A percentile compares a stretch with the other conserved stretches of the same genome.
Evolutionary conservation across 2,888 invertebrate genomes (phyloP).

Genomic region (Clivina fossor): DNA sequence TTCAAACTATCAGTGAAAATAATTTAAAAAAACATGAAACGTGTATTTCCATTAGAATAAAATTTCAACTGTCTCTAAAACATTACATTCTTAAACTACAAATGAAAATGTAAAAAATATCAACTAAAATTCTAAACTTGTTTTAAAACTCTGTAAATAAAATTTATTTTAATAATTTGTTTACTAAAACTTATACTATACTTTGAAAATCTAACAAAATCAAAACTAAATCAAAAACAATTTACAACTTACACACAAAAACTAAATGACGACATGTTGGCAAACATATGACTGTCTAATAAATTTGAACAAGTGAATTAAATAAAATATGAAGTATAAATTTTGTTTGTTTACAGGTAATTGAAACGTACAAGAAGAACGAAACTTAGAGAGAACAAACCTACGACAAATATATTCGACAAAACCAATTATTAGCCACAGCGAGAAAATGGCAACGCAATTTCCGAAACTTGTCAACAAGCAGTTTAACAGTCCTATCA

Average conservation of each 20-base stretch:
- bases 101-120: too few species aligned
- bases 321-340: conserved; percentile 4
- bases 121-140: too few species aligned
- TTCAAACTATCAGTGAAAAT: too few species aligned
- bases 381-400: conserved; percentile 15
- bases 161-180: too few species aligned
- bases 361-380: conserved; percentile 11
- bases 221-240: not conserved
- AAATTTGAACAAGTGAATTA: not conserved
- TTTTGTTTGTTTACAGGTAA: conserved; percentile 20
- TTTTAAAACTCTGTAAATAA: too few species aligned
- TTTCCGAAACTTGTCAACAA: conserved; percentile 77
- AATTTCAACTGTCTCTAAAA: too few species aligned
- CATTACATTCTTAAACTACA: too few species aligned
- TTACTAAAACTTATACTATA: too few species aligned
- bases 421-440: not conserved
- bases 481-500: conserved; percentile 88
- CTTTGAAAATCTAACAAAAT: too few species aligned
- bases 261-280: conserved; percentile 1
- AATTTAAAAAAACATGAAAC: too few species aligned
- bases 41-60: too few species aligned
- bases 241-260: not conserved
- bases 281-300: not conserved
- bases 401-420: too few species aligned
- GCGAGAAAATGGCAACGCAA: conserved; percentile 64